Base-by-base conservation (phyloP, 2,113 vertebrate genomes). In the Eulemur rufifrons region DNA sequence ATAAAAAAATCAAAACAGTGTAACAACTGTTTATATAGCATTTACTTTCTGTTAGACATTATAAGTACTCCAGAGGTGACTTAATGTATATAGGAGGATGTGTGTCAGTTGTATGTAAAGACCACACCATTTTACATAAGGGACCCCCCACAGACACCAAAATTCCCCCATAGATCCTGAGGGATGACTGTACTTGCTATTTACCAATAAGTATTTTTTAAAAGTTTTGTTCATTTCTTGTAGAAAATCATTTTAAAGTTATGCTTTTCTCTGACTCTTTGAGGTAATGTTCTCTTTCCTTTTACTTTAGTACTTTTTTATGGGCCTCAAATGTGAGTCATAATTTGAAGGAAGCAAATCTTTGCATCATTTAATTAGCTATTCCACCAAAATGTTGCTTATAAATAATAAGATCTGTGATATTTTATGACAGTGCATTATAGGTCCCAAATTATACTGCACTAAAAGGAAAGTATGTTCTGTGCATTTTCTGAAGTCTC, bases 261-360 rank as follows among this genome's bases (percentile, higher is more conserved):
- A 32, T 74, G 17, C 25, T 64, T 96, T 95, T 74, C 29, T 29
- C 21, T 32, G 23, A 88, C 45, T 78, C 32, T 78, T 94, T 85
- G 95, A n/a, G 59, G 45, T 59, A 89, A 91, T 96, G 52, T 94
- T 95, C 69, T 97, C 14, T 94, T 90, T 81, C 78, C 50, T 93
- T 91, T 85, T 80, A 32, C 50, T 95, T 95, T 91, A 86, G 18
- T 89, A 32, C 23, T 59, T 95, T 97, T 96, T 91, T 96, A 93
- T 95, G 80, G 84, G n/a, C 25, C 73, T 96, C 69, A 85, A 50
- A 89, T 93, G 27, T 94, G 89, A 94, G 86, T 80, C 47, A 89
- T 76, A 69, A 94, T 82, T 96, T 96, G 54, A 91, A 68, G 23
- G 61, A 96, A 76, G 59, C 11, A 92, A 96, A 86, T 83, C 34